phyloP scores from a whole-genome alignment of 2,888 invertebrate genomes.

The Drosophila bunnanda region DNA sequence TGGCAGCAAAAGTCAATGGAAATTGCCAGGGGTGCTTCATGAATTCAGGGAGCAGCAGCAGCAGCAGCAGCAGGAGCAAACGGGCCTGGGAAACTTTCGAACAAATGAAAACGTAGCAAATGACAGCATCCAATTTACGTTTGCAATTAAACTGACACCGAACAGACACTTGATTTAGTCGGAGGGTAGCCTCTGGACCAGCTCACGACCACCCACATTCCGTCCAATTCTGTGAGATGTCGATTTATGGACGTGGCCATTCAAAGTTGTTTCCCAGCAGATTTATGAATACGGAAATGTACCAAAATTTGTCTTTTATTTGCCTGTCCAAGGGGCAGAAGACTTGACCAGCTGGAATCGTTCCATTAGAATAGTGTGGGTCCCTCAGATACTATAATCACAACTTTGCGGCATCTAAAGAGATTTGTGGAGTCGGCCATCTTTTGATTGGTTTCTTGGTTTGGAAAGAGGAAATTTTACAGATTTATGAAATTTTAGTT shows the following conservation, averaged over 20 bases:
- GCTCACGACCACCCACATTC: slow-evolving; percentile 7
- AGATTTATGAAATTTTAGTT: background rate
- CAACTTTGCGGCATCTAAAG: slow-evolving; percentile 60
- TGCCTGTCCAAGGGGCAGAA: background rate
- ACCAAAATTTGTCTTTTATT: slow-evolving; percentile 34
- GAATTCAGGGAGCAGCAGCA: slow-evolving; percentile 18
- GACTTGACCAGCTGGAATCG: background rate
- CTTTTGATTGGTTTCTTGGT: background rate
- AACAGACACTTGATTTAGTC: slow-evolving; percentile 82
- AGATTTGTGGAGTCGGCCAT: slow-evolving; percentile 63
- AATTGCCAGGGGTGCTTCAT: slow-evolving; percentile 24
- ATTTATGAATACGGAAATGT: slow-evolving; percentile 32
- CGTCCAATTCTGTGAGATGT: slow-evolving; percentile 10
- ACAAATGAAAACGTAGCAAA: slow-evolving; percentile 77
- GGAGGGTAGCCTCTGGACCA: slow-evolving; percentile 40
- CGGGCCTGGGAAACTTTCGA: slow-evolving; percentile 41
- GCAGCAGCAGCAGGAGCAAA: slow-evolving; percentile 8
- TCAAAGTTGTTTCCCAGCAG: slow-evolving; percentile 11
- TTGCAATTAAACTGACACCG: slow-evolving; percentile 82
- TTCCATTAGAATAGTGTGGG: background rate
- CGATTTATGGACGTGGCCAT: slow-evolving; percentile 29
- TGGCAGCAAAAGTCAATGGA: slow-evolving; percentile 55
- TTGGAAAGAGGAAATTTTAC: slow-evolving; percentile 1
- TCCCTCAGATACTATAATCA: slow-evolving; percentile 23
- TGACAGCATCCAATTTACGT: slow-evolving; percentile 82